These are phyloP conservation scores for Microcebus murinus DNA, from an alignment of 2,113 vertebrate species.

Conservation along the genomic window DNA sequence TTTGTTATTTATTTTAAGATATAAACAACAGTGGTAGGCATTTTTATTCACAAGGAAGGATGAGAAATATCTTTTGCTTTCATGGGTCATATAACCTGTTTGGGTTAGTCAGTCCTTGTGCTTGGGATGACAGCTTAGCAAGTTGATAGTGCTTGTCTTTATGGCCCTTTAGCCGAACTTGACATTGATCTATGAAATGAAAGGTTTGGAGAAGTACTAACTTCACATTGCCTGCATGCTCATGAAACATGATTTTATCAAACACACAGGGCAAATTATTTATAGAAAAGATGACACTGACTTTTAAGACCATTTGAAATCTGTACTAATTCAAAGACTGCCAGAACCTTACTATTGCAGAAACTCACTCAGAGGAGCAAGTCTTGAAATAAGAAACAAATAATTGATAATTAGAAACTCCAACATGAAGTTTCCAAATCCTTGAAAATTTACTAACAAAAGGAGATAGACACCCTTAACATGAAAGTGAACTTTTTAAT, in stretches of 20 bases:
- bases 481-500: neutral
- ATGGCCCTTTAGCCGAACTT: slow-evolving; percentile 38
- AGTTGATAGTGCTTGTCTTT: slow-evolving; percentile 37
- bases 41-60: neutral
- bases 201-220: slow-evolving; percentile 2
- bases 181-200: slow-evolving; percentile 68
- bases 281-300: neutral
- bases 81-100: neutral
- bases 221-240: neutral
- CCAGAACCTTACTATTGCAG: neutral
- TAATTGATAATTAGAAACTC: neutral
- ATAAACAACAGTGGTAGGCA: neutral
- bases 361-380: neutral
- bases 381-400: neutral
- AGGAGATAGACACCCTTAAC: neutral
- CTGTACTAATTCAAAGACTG: neutral
- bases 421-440: neutral
- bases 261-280: neutral
- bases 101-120: neutral
- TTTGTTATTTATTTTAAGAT: neutral
- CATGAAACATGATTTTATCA: slow-evolving; percentile 53
- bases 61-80: neutral
- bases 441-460: neutral
- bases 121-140: neutral
- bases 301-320: slow-evolving; percentile 34